A percentile compares a stretch with the other conserved stretches of the same genome.
Evolutionary conservation across 2,113 vertebrate species (phyloP).

Genomic region (Salvelinus fontinalis): DNA sequence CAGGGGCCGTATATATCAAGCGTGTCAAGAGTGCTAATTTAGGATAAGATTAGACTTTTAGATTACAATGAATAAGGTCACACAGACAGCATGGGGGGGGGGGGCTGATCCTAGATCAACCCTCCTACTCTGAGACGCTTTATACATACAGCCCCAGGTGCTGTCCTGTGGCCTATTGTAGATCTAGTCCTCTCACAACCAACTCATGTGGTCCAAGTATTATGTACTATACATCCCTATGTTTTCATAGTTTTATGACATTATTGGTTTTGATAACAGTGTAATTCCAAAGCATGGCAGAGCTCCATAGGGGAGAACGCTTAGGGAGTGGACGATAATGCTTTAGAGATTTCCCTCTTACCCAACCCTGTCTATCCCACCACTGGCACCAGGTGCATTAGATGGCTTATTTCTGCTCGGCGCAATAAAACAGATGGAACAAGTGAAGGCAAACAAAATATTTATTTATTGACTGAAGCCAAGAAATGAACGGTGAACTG

Average conservation of each 20-base stretch:
- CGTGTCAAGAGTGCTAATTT: neutral
- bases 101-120: no score
- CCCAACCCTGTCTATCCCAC: neutral
- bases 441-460: neutral
- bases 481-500: neutral
- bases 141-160: no score
- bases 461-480: neutral
- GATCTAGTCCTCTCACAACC: no score
- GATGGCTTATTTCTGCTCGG: neutral
- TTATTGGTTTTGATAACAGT: no score
- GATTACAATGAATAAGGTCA: no score
- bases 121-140: no score
- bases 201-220: no score
- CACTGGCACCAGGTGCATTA: neutral
- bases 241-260: no score
- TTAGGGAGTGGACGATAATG: neutral
- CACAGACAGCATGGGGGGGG: no score
- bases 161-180: no score
- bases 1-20: neutral
- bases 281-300: neutral
- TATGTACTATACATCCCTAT: no score
- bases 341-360: neutral
- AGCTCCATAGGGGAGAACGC: neutral
- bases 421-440: neutral
- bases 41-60: no score